A percentile compares a stretch with the other conserved stretches of the same genome.
Conservation (phyloP, 2,797 vertebrate genomes). For the Manis javanica region DNA sequence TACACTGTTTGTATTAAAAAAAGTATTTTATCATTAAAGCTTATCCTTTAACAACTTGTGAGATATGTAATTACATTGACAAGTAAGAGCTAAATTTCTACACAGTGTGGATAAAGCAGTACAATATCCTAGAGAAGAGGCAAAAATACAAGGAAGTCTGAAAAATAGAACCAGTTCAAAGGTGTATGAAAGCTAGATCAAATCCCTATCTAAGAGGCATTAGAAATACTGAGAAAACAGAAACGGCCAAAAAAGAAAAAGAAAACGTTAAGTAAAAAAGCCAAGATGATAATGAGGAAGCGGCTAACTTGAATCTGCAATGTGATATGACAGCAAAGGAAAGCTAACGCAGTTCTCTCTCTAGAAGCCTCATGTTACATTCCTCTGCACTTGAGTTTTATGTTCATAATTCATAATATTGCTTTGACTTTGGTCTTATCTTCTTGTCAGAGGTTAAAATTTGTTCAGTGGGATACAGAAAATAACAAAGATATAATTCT, state of each 20-base stretch:
- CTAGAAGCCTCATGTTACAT: not conserved
- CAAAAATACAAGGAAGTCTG: constrained; percentile 7
- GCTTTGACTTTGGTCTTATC: not conserved
- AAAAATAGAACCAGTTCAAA: not conserved
- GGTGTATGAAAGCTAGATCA: not conserved
- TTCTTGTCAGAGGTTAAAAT: constrained; percentile 8
- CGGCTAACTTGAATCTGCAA: not conserved
- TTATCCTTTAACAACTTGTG: constrained; percentile 2
- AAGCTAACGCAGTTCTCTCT: not conserved
- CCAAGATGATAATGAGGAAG: not conserved
- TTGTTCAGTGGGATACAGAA: not conserved
- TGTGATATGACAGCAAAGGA: not conserved
- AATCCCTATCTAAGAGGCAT: not conserved
- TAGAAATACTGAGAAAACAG: constrained; percentile 25
- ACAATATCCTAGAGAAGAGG: not conserved
- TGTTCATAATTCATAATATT: not conserved
- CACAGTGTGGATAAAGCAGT: not conserved
- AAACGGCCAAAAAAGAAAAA: not conserved
- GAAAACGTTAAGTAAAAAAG: not conserved
- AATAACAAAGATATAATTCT: not conserved
- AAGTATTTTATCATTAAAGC: not conserved
- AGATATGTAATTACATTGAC: constrained; percentile 47
- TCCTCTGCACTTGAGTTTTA: not conserved
- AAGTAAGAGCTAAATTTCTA: constrained; percentile 26
- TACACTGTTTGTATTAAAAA: not conserved